Percentiles rank a stretch among this genome's conserved stretches.
Evolutionary conservation across 2,113 vertebrate genomes (phyloP).

Genomic region (Zosterops pallidus): DNA sequence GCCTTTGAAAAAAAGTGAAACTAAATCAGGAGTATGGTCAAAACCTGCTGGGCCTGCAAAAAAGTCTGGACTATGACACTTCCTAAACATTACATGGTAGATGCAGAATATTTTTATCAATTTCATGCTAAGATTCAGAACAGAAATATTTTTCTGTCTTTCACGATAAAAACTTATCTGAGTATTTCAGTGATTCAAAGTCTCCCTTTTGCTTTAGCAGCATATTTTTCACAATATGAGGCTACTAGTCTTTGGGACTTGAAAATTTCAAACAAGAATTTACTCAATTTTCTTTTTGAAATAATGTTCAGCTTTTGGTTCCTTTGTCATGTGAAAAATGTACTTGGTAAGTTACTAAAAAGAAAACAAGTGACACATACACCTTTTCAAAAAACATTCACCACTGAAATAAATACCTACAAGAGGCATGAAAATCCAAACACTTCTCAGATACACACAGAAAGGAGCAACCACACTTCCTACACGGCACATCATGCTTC

Average conservation of each 20-base stretch:
- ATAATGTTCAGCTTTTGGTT: background rate
- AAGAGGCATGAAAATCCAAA: constrained; percentile 90
- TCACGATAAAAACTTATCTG: background rate
- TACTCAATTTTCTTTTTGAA: background rate
- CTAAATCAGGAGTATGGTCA: background rate
- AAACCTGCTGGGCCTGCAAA: background rate
- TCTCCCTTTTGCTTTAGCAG: background rate
- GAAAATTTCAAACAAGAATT: background rate
- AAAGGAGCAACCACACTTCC: constrained; percentile 88
- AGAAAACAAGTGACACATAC: background rate
- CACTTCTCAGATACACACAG: constrained; percentile 81
- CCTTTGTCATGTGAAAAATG: background rate
- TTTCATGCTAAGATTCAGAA: background rate
- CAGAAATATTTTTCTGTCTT: background rate
- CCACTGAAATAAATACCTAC: constrained; percentile 61
- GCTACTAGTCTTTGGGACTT: background rate
- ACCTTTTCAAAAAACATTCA: background rate
- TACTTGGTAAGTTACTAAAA: background rate
- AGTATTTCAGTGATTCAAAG: background rate
- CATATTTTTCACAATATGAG: background rate
- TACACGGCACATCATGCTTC: constrained; percentile 89
- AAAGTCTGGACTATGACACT: background rate
- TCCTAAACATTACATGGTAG: background rate
- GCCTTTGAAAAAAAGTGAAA: background rate
- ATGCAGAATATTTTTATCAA: background rate